Evolutionary conservation across 2,888 invertebrate genomes (phyloP).

Genomic region (Oxytorus armatus): DNA sequence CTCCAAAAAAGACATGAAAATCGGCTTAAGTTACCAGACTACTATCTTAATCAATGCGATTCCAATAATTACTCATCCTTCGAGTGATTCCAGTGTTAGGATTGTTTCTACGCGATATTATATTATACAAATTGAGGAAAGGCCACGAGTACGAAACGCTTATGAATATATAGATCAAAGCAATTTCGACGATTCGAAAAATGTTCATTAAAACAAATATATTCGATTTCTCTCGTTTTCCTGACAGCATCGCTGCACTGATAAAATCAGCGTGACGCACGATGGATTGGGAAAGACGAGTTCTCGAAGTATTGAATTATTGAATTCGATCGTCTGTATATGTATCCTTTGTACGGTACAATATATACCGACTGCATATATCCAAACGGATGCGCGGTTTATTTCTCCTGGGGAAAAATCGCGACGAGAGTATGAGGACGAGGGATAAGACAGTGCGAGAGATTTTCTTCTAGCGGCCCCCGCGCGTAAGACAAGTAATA

Average conservation of each 20-base stretch:
- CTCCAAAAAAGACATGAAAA: no score
- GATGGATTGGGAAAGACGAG: conserved; percentile 23
- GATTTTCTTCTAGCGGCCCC: conserved; percentile 28
- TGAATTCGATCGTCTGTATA: conserved; percentile 30
- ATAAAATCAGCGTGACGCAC: conserved; percentile 25
- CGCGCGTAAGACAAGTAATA: conserved; percentile 65
- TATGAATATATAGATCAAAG: conserved; percentile 19
- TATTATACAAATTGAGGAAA: conserved; percentile 15
- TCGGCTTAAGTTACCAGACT: no score
- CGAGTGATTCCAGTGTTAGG: conserved; percentile 29
- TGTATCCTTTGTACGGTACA: conserved; percentile 10
- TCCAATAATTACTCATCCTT: conserved; percentile 28
- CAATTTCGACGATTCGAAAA: conserved; percentile 6
- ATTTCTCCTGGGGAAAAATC: conserved; percentile 31
- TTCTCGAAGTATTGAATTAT: conserved; percentile 48
- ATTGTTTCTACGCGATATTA: conserved; percentile 23
- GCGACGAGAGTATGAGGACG: conserved; percentile 4
- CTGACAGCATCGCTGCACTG: not conserved
- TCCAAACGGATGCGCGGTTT: conserved; percentile 5
- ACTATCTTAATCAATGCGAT: not conserved
- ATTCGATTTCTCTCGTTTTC: conserved; percentile 12
- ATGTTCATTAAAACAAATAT: conserved; percentile 18
- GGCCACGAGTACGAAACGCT: not conserved
- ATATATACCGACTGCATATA: conserved; percentile 10
- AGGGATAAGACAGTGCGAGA: conserved; percentile 33